Evolutionary conservation across 2,113 vertebrate genomes (phyloP).

Genomic region (Phocoena sinus): DNA sequence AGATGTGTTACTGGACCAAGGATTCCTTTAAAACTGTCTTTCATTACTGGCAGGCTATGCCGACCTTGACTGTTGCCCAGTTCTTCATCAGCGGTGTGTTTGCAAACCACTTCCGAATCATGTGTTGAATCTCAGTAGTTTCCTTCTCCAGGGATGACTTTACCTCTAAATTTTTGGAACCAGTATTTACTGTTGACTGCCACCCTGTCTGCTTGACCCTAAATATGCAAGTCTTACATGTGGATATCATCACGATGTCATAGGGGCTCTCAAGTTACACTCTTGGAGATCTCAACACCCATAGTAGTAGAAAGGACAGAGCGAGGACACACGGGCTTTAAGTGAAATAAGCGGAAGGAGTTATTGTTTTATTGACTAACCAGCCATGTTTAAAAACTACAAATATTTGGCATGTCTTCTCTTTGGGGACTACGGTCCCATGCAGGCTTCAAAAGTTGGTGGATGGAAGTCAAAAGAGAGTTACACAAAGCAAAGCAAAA

Average conservation of each 20-base stretch:
- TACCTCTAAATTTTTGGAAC: neutral
- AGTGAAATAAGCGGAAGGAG: neutral
- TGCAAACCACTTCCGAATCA: neutral
- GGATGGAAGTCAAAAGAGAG: neutral
- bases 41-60: neutral
- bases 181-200: neutral
- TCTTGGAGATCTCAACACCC: neutral
- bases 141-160: neutral
- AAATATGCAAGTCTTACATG: neutral
- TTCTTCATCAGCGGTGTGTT: neutral
- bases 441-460: neutral
- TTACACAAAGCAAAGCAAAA: neutral
- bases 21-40: neutral
- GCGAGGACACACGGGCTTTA: neutral
- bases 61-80: neutral
- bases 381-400: neutral
- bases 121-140: neutral
- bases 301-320: neutral
- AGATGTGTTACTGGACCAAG: neutral
- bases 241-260: neutral
- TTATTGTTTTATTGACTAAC: neutral
- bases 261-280: neutral
- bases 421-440: neutral
- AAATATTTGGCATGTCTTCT: neutral
- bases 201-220: neutral